Conservation (phyloP, 1,140 invertebrate genomes). For the Saccostrea cuccullata region DNA sequence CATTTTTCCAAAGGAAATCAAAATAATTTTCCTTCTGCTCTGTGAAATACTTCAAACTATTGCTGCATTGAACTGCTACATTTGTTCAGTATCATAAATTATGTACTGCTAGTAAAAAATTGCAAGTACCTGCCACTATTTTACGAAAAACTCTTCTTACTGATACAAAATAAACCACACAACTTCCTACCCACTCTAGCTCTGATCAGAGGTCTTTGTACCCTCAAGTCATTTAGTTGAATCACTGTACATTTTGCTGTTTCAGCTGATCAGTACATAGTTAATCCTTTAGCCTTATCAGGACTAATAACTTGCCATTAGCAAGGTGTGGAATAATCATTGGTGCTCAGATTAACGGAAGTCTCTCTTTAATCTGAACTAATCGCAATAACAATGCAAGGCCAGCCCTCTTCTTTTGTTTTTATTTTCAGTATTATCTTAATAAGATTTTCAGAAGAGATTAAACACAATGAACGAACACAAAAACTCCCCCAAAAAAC, state of each 20-base stretch:
- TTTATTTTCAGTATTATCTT: conserved; percentile 2
- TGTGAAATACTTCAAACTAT: no score
- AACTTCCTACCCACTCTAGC: neutral
- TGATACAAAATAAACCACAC: neutral
- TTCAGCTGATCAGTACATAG: neutral
- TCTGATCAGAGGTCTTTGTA: neutral
- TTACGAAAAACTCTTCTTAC: no score
- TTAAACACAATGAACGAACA: neutral
- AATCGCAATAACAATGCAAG: neutral
- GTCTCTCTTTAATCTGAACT: conserved; percentile 13
- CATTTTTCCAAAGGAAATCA: no score
- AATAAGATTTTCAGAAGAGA: conserved; percentile 17
- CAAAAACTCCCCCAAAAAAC: neutral
- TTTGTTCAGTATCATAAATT: no score
- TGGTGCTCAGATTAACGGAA: conserved; percentile 23
- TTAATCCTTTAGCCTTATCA: conserved; percentile 17
- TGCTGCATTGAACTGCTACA: no score
- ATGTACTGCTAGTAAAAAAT: no score
- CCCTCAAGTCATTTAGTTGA: neutral
- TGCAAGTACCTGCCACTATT: no score
- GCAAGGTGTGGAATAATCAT: conserved; percentile 13
- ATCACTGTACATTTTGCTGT: neutral
- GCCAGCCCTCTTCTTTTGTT: conserved; percentile 20
- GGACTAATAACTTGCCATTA: conserved; percentile 23
- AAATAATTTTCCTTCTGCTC: no score